phyloP scores from a whole-genome alignment of 2,797 vertebrate species.

The Clarias fuscus region DNA sequence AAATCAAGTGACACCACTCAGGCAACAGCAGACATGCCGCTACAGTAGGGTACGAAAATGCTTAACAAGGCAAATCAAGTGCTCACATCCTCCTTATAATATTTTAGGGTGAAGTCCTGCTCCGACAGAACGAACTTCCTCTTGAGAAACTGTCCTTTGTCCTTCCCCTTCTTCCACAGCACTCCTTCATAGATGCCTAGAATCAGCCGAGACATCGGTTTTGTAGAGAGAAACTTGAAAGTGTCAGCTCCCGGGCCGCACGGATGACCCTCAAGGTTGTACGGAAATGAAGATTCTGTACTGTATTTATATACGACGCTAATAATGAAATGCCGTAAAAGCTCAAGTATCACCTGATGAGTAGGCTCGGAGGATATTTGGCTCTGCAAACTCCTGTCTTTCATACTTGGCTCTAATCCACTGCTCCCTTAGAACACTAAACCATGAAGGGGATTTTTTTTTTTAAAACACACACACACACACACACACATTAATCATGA shows the following conservation, averaged over 20 bases:
- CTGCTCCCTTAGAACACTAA: slow-evolving; percentile 86
- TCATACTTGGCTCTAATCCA: slow-evolving; percentile 97
- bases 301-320: neutral
- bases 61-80: slow-evolving; percentile 23
- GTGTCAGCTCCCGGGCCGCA: neutral
- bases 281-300: neutral
- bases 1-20: neutral
- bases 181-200: slow-evolving; percentile 83
- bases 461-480: too few relatives aligned
- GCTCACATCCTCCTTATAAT: slow-evolving; percentile 90
- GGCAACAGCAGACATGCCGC: neutral
- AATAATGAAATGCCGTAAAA: neutral
- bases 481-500: neutral
- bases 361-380: slow-evolving; percentile 69
- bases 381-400: slow-evolving; percentile 83
- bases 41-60: neutral
- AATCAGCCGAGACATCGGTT: neutral
- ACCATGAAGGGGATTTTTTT: slow-evolving; percentile 8
- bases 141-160: slow-evolving; percentile 80
- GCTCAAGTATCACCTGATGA: slow-evolving; percentile 76
- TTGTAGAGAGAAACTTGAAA: neutral
- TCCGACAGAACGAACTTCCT: slow-evolving; percentile 85
- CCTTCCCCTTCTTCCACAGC: slow-evolving; percentile 89
- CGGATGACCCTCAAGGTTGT: neutral
- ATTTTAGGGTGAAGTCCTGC: slow-evolving; percentile 82